A percentile compares a stretch with the other conserved stretches of the same genome.
These are phyloP conservation scores for Engystomops pustulosus DNA, from an alignment of 2,113 vertebrate genomes.

Conservation along the genomic window DNA sequence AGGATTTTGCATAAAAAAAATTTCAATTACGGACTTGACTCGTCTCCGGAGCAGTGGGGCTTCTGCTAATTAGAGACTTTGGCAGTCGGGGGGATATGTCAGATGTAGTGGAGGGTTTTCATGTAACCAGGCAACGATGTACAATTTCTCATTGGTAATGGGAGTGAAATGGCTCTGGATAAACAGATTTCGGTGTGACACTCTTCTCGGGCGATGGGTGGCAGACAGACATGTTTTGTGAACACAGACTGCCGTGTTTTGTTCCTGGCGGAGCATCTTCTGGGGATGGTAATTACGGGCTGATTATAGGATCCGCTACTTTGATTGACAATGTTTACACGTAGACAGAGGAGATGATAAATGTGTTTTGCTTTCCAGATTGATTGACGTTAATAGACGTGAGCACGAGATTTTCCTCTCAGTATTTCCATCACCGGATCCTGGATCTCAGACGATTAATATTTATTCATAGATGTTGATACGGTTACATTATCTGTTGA, in stretches of 20 bases:
- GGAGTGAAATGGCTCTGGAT: not conserved
- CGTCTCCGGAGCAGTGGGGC: not conserved
- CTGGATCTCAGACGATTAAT: not conserved
- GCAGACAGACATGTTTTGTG: constrained; percentile 38
- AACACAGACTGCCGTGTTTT: constrained; percentile 32
- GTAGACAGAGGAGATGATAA: constrained; percentile 43
- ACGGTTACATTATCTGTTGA: too few species aligned
- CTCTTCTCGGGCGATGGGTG: constrained; percentile 6
- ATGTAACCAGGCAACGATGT: constrained; percentile 13
- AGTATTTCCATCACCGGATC: not conserved
- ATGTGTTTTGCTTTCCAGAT: constrained; percentile 50
- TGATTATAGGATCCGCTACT: constrained; percentile 54
- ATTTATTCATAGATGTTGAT: not conserved
- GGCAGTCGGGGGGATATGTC: not conserved
- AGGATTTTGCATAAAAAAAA: not conserved
- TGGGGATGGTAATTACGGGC: constrained; percentile 41
- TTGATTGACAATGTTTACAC: constrained; percentile 53
- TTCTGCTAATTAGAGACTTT: not conserved
- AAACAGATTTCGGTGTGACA: not conserved
- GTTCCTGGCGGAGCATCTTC: constrained; percentile 31
- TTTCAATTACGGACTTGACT: not conserved
- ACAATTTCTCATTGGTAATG: not conserved
- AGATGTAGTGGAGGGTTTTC: not conserved
- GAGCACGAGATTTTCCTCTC: not conserved
- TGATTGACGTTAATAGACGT: constrained; percentile 49